Conservation (phyloP, 2,113 vertebrate genomes). For the Sturnira hondurensis region DNA sequence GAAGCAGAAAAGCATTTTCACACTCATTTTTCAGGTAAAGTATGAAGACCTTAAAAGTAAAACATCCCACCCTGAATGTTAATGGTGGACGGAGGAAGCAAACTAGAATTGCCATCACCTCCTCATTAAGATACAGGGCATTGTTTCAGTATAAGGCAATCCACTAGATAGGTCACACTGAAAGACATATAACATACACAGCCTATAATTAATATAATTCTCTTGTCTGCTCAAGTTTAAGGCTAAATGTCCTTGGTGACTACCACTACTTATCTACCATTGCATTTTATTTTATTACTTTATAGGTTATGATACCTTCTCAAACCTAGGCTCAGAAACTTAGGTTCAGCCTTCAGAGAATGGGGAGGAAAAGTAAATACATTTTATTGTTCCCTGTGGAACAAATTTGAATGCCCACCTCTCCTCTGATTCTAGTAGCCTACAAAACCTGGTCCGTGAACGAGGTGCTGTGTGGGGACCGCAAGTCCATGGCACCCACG, state of each 20-base stretch:
- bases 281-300: neutral
- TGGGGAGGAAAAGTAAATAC: neutral
- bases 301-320: neutral
- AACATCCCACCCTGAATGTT: neutral
- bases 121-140: neutral
- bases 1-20: neutral
- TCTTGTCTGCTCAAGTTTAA: neutral
- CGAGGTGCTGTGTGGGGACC: neutral
- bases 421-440: neutral
- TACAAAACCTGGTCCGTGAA: neutral
- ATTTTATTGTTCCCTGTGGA: neutral
- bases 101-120: neutral
- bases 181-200: neutral
- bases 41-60: neutral
- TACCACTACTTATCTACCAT: neutral
- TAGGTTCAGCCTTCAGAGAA: neutral
- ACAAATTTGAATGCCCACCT: neutral
- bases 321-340: neutral
- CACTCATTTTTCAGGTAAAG: constrained; percentile 19
- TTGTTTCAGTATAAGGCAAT: neutral
- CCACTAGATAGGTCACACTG: neutral
- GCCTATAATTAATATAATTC: neutral
- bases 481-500: rapidly evolving
- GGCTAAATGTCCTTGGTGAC: neutral
- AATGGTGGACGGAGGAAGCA: neutral